Evolutionary conservation across 2,888 invertebrate species (phyloP), one percentile per base, ranked within the genome.

Genomic region (Mimumesa dahlbomi): DNA sequence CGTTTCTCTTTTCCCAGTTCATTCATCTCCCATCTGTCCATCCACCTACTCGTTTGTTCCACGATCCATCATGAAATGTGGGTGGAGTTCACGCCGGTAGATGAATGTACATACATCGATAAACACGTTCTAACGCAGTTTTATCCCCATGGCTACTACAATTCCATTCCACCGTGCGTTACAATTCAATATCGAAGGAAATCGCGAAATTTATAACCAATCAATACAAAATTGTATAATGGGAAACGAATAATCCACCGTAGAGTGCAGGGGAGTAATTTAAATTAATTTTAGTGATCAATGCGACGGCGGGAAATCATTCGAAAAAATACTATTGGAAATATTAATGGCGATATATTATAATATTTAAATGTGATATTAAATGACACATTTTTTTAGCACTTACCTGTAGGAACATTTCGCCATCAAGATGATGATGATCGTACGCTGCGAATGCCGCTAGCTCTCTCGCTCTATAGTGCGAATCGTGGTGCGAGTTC

Each of bases 331-430:
- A n/a, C n/a, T n/a, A n/a, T n/a, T n/a, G n/a, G n/a, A n/a, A n/a
- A n/a, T n/a, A n/a, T n/a, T n/a, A n/a, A n/a, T n/a, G n/a, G n/a
- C n/a, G n/a, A n/a, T n/a, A 29, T 9, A 2, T 29, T 6, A 29
- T 29, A 29, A 9, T 9, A 29, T 29, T 29, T 6, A 9, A 29
- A 9, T 29, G 7, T 2, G 2, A 6, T 29, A 4, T 16, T 7
- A 1, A 4, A 0, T 7, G 16, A 16, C 16, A 40, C 1, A 16
- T 40, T 16, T 16, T 11, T 9, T 38, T 16, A 19, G 42, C 21
- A 82, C 87, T 91, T 91, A 97, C 97, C 95, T 97, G 97, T 85
- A 97, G 93, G 92, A 97, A 97, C 95, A 97, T 95, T 91, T 97
- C 97, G 81, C 97, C 97, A 90, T 97, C 97, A 80, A 97, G 93